Conservation (phyloP, 2,113 vertebrate species). For the Hirundichthys speculiger region DNA sequence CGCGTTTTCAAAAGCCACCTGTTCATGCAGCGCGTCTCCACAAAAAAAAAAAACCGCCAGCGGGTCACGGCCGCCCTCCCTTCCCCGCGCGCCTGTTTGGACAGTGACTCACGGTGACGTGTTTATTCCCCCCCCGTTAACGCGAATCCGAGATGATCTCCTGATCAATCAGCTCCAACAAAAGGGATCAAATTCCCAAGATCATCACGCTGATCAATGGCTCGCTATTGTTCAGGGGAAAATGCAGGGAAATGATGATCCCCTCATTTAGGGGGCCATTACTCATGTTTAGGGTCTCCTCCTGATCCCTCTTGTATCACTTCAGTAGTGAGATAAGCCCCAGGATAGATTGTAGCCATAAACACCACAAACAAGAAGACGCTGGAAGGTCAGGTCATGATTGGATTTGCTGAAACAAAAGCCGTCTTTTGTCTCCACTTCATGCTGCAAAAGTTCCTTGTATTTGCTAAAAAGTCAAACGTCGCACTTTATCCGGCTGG, state of each 20-base stretch:
- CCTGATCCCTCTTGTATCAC: slow-evolving; percentile 23
- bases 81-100: slow-evolving; percentile 36
- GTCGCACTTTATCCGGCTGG: neutral
- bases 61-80: slow-evolving; percentile 4
- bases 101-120: slow-evolving; percentile 57
- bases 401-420: slow-evolving; percentile 33
- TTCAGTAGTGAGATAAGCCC: slow-evolving; percentile 36
- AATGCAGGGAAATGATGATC: slow-evolving; percentile 53
- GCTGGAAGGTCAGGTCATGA: slow-evolving; percentile 31
- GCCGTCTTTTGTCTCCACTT: neutral
- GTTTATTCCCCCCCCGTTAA: slow-evolving; percentile 17
- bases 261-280: slow-evolving; percentile 59
- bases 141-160: slow-evolving; percentile 52
- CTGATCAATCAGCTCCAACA: slow-evolving; percentile 59
- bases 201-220: slow-evolving; percentile 60
- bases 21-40: slow-evolving; percentile 57
- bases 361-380: slow-evolving; percentile 37
- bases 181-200: slow-evolving; percentile 63
- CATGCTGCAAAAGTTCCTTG: neutral
- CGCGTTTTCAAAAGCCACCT: slow-evolving; percentile 63
- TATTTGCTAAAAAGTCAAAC: neutral
- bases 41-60: too few species aligned
- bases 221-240: slow-evolving; percentile 28
- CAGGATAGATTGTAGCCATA: slow-evolving; percentile 38
- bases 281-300: slow-evolving; percentile 45